A percentile compares a stretch with the other conserved stretches of the same genome.
phyloP scores from a whole-genome alignment of 2,113 vertebrate species.

The Siniperca chuatsi region DNA sequence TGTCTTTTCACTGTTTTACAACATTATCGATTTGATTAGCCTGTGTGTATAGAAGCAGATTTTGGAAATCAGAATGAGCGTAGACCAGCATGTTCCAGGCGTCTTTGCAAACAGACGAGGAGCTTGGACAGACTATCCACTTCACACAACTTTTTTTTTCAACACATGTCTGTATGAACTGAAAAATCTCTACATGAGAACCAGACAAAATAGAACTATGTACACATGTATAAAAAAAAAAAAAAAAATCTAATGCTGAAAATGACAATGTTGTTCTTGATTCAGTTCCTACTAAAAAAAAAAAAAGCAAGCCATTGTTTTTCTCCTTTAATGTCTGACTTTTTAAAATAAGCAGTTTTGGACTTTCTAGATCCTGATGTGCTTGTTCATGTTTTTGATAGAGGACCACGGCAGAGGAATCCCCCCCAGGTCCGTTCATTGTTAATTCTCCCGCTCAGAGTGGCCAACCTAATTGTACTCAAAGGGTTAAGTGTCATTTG shows the following conservation, averaged over 20 bases:
- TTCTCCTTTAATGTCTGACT: slow-evolving; percentile 64
- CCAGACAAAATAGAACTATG: slow-evolving; percentile 47
- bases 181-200: slow-evolving; percentile 28
- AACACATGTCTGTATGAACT: slow-evolving; percentile 35
- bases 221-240: slow-evolving; percentile 63
- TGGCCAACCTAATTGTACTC: slow-evolving; percentile 67
- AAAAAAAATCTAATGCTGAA: slow-evolving; percentile 33
- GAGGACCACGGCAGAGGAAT: slow-evolving; percentile 30
- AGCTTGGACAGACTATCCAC: slow-evolving; percentile 19
- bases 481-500: slow-evolving; percentile 82
- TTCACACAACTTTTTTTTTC: background rate
- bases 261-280: slow-evolving; percentile 61
- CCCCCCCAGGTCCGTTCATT: slow-evolving; percentile 42
- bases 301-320: slow-evolving; percentile 57
- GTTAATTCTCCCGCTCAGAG: slow-evolving; percentile 51
- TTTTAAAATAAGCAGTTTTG: slow-evolving; percentile 51
- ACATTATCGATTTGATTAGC: slow-evolving; percentile 42
- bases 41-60: slow-evolving; percentile 23
- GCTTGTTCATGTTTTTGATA: slow-evolving; percentile 70
- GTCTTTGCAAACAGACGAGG: background rate
- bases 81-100: background rate
- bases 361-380: slow-evolving; percentile 53
- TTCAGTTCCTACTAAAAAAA: slow-evolving; percentile 51
- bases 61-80: slow-evolving; percentile 4
- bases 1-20: slow-evolving; percentile 52